Evolutionary conservation across 2,888 invertebrate species (phyloP), one percentile per base, ranked within the genome.

Genomic region (Actias luna): DNA sequence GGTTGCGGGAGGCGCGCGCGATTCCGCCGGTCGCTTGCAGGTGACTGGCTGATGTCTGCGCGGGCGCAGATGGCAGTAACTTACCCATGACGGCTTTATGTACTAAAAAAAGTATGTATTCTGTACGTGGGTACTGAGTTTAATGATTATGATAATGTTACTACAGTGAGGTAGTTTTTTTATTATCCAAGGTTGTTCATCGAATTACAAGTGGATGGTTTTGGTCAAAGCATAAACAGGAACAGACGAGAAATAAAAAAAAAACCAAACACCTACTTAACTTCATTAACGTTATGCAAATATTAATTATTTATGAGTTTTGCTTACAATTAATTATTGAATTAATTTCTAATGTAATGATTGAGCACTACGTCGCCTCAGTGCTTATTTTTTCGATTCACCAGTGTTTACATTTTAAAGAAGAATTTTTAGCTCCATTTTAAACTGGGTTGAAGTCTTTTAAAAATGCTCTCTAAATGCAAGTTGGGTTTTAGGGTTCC

Each of bases 11-110:
- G 73, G 83, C 88, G 87, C 89, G 90, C 80, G 88, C 88, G 86
- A 75, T 73, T 70, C 69, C 74, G 77, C 79, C 88, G 88, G 84
- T 76, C 76, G 86, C 85, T 82, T 76, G 82, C 92, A 92, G 92
- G 91, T 90, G 91, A 92, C 92, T 92, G 91, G 80, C 79, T 61
- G 69, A 64, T 36, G 27, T 29, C 39, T 65, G 78, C 77, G 79
- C 79, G 58, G 61, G 74, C 79, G 78, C 78, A 76, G 69, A 73
- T 76, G 72, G 76, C 31, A 39, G 50, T 36, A 39, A 55, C 18
- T 39, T 82, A 82, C 79, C 86, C 86, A 82, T 87, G 87, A 87
- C 87, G 84, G 80, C 71, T 71, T 61, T 64, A 65, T 68, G 65
- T 63, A 61, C 68, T 73, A 76, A 80, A 82, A 79, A 75, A 81